phyloP scores from a whole-genome alignment of 2,113 vertebrate species.

The Burhinus bistriatus region DNA sequence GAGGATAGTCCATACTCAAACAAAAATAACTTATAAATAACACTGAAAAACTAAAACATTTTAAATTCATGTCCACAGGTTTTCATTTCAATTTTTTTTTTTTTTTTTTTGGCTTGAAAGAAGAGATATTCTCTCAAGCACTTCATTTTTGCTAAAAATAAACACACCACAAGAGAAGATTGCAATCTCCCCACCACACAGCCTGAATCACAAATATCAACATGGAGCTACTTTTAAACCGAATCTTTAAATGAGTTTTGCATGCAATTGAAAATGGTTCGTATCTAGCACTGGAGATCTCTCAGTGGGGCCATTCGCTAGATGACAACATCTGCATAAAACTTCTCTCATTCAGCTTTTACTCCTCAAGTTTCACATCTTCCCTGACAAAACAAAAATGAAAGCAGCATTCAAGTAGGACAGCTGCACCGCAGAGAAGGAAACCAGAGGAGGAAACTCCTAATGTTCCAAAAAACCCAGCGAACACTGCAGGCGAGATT shows the following conservation, averaged over 20 bases:
- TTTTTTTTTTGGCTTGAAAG: background rate
- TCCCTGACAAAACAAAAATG: background rate
- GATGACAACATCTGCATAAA: background rate
- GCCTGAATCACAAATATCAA: background rate
- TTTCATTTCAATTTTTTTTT: background rate
- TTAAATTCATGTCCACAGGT: background rate
- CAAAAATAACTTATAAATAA: background rate
- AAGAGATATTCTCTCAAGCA: background rate
- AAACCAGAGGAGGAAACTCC: background rate
- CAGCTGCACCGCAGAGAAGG: background rate
- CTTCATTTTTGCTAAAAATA: background rate
- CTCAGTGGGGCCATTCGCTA: accelerated
- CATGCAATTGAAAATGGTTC: accelerated
- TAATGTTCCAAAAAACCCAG: background rate
- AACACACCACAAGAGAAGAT: background rate
- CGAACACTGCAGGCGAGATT: accelerated
- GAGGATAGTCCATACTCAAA: background rate
- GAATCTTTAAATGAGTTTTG: background rate
- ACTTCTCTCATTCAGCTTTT: background rate
- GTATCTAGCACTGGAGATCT: background rate
- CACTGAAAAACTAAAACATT: background rate
- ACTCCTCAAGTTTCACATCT: background rate
- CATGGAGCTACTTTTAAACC: background rate
- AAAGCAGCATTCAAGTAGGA: background rate
- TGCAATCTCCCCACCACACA: background rate